These are phyloP conservation scores for Schizaphis graminum DNA, from an alignment of 2,888 invertebrate species.

Conservation along the genomic window DNA sequence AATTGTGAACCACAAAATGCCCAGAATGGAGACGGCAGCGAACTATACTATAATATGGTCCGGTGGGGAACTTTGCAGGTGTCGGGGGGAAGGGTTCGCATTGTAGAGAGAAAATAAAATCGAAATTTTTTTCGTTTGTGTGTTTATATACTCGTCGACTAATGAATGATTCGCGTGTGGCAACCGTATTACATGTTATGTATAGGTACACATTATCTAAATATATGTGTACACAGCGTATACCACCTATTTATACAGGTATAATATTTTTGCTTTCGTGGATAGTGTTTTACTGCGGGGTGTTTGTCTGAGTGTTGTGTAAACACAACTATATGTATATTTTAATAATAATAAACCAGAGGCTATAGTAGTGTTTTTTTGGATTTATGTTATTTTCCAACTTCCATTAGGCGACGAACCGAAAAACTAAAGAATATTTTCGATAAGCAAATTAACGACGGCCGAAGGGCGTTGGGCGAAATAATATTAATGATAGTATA, in stretches of 20 bases:
- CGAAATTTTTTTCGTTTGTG: conserved; percentile 23
- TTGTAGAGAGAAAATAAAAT: conserved; percentile 21
- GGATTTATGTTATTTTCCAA: neutral
- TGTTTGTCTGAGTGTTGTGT: neutral
- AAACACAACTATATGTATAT: conserved; percentile 8
- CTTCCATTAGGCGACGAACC: conserved; percentile 40
- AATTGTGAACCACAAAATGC: neutral
- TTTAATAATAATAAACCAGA: conserved; percentile 48
- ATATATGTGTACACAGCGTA: neutral
- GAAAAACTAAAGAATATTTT: conserved; percentile 42
- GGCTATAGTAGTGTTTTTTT: conserved; percentile 12
- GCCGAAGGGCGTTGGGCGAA: neutral
- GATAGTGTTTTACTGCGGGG: neutral
- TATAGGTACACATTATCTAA: conserved; percentile 5
- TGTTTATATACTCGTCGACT: conserved; percentile 21
- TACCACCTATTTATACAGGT: neutral
- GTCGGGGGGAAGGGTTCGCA: conserved; percentile 17
- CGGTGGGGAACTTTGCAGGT: neutral
- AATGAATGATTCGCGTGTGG: conserved; percentile 52
- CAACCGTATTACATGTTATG: conserved; percentile 21
- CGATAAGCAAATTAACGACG: conserved; percentile 21
- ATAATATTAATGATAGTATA: neutral
- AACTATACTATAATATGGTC: neutral
- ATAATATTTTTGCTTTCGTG: neutral
- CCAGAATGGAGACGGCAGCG: neutral